These are phyloP conservation scores for Salvelinus alpinus DNA, from an alignment of 2,113 vertebrate genomes.

Conservation along the genomic window DNA sequence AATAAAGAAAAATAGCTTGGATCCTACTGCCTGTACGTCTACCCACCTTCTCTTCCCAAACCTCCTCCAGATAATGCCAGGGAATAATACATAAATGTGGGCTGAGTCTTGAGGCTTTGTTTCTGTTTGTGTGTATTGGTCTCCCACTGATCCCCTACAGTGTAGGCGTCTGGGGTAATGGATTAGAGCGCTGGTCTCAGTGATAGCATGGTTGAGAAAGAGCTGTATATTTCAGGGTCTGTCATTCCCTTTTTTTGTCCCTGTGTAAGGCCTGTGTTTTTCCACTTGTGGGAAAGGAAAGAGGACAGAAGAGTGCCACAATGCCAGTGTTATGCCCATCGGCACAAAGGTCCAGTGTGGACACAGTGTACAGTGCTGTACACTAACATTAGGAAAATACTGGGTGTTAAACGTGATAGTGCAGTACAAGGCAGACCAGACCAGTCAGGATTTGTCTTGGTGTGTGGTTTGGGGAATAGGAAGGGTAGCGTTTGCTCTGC, in stretches of 20 bases:
- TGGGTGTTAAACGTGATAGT: no score
- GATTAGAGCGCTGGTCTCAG: conserved; percentile 67
- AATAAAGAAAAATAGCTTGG: no score
- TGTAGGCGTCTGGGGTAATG: conserved; percentile 71
- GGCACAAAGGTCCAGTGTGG: conserved; percentile 50
- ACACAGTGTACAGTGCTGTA: conserved; percentile 39
- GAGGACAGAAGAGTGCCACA: conserved; percentile 20
- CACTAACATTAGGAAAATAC: no score
- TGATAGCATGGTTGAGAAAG: conserved; percentile 63
- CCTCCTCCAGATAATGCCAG: conserved; percentile 39
- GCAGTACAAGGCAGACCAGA: not conserved
- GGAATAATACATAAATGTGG: conserved; percentile 63
- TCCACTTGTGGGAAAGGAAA: not conserved
- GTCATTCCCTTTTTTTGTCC: conserved; percentile 44
- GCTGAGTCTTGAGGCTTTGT: conserved; percentile 66
- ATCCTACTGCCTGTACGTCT: conserved; percentile 29
- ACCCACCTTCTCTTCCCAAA: conserved; percentile 31
- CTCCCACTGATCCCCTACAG: conserved; percentile 66
- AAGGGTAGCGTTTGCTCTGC: no score
- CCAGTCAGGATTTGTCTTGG: not conserved
- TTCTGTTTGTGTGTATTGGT: conserved; percentile 70
- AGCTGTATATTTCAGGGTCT: conserved; percentile 61
- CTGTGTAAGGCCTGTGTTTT: conserved; percentile 55
- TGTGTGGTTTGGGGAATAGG: conserved; percentile 20
- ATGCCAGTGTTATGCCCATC: conserved; percentile 53